Base-by-base conservation (phyloP, 23 tunicate genomes). In the Ciona savignyi region DNA sequence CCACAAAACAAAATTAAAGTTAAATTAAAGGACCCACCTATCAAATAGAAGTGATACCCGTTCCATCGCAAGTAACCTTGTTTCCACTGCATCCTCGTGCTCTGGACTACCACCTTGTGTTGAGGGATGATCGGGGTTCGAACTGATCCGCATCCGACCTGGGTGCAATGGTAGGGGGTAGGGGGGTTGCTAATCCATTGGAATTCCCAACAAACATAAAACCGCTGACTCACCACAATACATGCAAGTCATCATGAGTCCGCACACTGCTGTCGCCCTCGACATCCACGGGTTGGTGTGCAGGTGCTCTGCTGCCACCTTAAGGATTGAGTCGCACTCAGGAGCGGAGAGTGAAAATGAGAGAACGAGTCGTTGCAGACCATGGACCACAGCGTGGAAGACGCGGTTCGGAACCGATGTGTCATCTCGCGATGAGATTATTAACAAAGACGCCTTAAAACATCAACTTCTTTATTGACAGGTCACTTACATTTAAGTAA, bases 1-100 rank as follows among this genome's bases (percentile, higher is more conserved):
- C n/a, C n/a, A n/a, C n/a, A n/a, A n/a, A n/a, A n/a, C n/a, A n/a
- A n/a, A n/a, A n/a, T n/a, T n/a, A n/a, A n/a, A n/a, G n/a, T n/a
- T n/a, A n/a, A n/a, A 63, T 63, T 20, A 23, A 9, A 63, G 22
- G 30, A n/a, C 76, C 1, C 2, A 85, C 91, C 83, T 66, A 32
- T 91, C 97, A 70, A 91, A 91, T 21, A 91, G 65, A 2, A 91
- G 67, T 2, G 86, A 79, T 27, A 91, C 76, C 25, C 91, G 70
- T 76, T 91, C 97, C 97, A 91, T 91, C 4, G 93, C 89, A 25
- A 91, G 75, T 11, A 91, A 72, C n/a, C 80, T 76, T 3, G 71
- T 79, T 70, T 91, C 97, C 1, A 78, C 67, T 22, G 30, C 83
- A 56, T 84, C 86, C 56, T 42, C 56, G 56, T 42, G 56, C 56